Conservation (phyloP, 2,113 vertebrate genomes). For the Jaculus jaculus region DNA sequence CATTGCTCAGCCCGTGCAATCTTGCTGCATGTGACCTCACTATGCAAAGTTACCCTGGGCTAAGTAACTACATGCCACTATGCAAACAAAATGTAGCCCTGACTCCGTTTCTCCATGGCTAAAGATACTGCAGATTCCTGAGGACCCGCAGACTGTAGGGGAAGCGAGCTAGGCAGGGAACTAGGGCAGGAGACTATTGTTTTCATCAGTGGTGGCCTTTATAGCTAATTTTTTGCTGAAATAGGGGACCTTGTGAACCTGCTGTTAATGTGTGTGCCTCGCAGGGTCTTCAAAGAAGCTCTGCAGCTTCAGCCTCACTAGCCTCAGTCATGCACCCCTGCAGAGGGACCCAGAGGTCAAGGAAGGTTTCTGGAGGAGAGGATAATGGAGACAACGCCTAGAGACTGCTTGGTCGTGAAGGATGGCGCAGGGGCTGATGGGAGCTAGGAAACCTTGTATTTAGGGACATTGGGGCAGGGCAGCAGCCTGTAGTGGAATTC, state of each 20-base stretch:
- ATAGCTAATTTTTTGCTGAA: background rate
- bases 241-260: fast-evolving
- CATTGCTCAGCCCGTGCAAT: background rate
- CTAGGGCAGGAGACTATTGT: background rate
- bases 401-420: background rate
- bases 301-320: background rate
- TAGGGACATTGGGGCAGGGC: too few relatives aligned
- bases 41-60: background rate
- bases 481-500: background rate
- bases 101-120: background rate
- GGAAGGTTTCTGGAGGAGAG: background rate
- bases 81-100: background rate
- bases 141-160: background rate
- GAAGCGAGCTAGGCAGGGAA: background rate
- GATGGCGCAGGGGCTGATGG: background rate
- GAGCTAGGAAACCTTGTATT: too few relatives aligned
- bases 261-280: background rate
- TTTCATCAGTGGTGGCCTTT: background rate
- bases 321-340: background rate
- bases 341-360: too few relatives aligned
- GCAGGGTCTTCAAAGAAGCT: background rate
- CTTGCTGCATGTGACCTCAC: background rate
- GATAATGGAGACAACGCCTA: background rate
- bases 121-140: background rate
- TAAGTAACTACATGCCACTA: background rate